These are phyloP conservation scores for Metellina segmentata DNA, from an alignment of 2,888 invertebrate species.

Conservation along the genomic window DNA sequence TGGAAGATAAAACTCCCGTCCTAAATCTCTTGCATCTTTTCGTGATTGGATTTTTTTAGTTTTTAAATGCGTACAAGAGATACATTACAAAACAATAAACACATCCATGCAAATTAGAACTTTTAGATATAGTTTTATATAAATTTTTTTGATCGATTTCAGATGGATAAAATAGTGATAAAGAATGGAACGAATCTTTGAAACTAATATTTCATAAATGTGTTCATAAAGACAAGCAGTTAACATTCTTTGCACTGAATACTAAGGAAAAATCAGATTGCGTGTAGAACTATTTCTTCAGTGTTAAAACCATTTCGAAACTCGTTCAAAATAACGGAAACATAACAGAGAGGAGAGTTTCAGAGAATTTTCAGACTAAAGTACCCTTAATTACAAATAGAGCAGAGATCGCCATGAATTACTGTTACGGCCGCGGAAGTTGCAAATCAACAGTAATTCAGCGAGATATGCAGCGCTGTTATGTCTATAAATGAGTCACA, in stretches of 20 bases:
- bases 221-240: background rate
- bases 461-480: background rate
- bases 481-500: slow-evolving; percentile 26
- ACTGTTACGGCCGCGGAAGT: slow-evolving; percentile 33
- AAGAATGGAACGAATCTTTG: background rate
- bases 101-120: too few species aligned
- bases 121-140: too few species aligned
- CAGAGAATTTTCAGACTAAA: slow-evolving; percentile 2
- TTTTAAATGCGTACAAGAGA: too few species aligned
- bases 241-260: background rate
- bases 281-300: too few species aligned
- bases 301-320: background rate
- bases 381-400: slow-evolving; percentile 14
- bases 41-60: too few species aligned
- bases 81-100: too few species aligned
- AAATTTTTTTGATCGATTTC: too few species aligned
- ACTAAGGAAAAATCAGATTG: too few species aligned
- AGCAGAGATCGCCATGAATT: slow-evolving; percentile 3
- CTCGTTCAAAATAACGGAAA: background rate
- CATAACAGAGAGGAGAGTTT: too few species aligned
- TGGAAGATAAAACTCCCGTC: too few species aligned
- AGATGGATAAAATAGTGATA: too few species aligned
- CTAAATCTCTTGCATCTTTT: too few species aligned
- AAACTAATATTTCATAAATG: background rate
- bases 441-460: slow-evolving; percentile 47